Conservation (phyloP, 2,888 invertebrate genomes). For the Buathra laborator region DNA sequence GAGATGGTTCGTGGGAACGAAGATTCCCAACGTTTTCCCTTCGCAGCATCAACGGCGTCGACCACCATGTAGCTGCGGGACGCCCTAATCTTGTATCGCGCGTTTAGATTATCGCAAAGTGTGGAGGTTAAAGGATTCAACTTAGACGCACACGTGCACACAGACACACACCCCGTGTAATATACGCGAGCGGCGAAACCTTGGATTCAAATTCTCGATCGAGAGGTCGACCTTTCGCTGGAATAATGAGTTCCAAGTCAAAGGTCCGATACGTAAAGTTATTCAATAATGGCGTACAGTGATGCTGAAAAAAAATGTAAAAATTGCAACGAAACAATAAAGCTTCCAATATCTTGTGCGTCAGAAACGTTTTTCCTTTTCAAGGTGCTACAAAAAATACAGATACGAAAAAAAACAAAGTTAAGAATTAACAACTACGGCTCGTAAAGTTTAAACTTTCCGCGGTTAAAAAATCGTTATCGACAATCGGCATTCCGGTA, state of each 20-base stretch:
- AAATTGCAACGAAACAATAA: neutral
- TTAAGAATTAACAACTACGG: neutral
- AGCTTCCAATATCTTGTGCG: neutral
- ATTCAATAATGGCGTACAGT: constrained; percentile 24
- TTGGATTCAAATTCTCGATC: neutral
- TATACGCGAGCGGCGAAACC: neutral
- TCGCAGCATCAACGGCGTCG: constrained; percentile 28
- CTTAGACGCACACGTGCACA: constrained; percentile 31
- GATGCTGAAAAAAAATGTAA: neutral
- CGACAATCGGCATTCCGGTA: neutral
- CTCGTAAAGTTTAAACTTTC: neutral
- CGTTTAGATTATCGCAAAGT: constrained; percentile 63
- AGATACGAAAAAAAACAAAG: neutral
- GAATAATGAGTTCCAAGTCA: constrained; percentile 58
- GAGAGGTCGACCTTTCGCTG: constrained; percentile 29
- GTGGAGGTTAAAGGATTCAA: constrained; percentile 59
- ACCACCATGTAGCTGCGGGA: constrained; percentile 59
- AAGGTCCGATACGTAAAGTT: constrained; percentile 40
- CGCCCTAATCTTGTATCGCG: constrained; percentile 67
- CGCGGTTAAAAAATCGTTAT: neutral
- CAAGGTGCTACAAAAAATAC: neutral
- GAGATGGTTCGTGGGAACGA: constrained; percentile 62
- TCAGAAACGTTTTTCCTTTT: neutral
- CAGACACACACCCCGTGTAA: neutral
- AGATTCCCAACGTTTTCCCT: constrained; percentile 38